Evolutionary conservation across 2,888 invertebrate species (phyloP), one percentile per base, ranked within the genome.

Genomic region (Orchestes rusci): DNA sequence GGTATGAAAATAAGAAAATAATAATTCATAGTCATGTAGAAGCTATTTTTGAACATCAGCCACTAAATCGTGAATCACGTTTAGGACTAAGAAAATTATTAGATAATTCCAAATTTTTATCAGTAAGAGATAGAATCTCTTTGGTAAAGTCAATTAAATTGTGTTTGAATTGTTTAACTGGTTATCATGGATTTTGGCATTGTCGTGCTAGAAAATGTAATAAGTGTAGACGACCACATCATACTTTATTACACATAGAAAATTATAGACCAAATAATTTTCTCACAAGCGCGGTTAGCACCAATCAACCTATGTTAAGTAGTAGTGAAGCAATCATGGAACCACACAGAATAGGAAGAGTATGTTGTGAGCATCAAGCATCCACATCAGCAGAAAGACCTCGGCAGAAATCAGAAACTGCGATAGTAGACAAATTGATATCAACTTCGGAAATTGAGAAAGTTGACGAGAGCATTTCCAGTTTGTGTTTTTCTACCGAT

Each of bases 91-190:
- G 23, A 23, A 23, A 23, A 23, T 23, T 23, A 23, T 23, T 23
- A 23, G 23, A 23, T 23, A 23, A 23, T 23, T 7, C 10, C 10
- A 23, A 23, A 27, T 40, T 40, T 32, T 19, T 35, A 20, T n/a
- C 7, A 17, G 30, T 38, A 13, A 16, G 12, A 12, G 28, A 19
- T 4, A 33, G 50, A 18, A 15, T 16, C 19, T 13, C 13, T 15
- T 34, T 36, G 36, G 19, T 35, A 13, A 48, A 47, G 29, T 18
- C 39, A 30, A 32, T 42, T 18, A 43, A 39, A 7, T 27, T 50
- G 28, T 51, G 51, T 30, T 20, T 40, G 13, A 52, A 50, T 38
- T 52, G 52, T 41, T 23, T 23, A 23, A 23, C 5, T 10, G 23
- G 23, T 7, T 23, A 23, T 23, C 23, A 23, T 23, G 23, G 23